Evolutionary conservation across 1,140 invertebrate species (phyloP).

Genomic region (Bombus consobrinus): DNA sequence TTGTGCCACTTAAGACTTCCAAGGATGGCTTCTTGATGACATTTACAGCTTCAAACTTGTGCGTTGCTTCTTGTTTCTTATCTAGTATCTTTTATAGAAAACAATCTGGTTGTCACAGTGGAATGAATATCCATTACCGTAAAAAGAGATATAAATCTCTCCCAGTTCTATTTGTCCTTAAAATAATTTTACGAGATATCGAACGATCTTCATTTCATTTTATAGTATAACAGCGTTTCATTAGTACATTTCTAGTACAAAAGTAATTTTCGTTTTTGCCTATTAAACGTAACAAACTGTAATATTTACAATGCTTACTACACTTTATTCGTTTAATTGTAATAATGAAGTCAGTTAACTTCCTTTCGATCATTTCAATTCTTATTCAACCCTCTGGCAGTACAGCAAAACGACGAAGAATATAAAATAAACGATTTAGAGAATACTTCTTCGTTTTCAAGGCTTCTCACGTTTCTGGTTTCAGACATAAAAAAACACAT

Average conservation of each 20-base stretch:
- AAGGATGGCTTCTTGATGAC: conserved; percentile 42
- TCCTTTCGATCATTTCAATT: neutral
- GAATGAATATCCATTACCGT: neutral
- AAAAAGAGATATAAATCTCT: neutral
- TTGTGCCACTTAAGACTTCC: conserved; percentile 75
- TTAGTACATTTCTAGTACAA: neutral
- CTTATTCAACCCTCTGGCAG: neutral
- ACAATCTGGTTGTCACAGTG: neutral
- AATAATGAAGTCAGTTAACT: neutral
- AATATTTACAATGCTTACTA: neutral
- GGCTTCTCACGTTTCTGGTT: neutral
- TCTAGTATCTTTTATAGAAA: conserved; percentile 16
- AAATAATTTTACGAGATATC: neutral
- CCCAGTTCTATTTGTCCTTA: neutral
- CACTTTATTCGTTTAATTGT: neutral
- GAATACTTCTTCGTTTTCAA: neutral
- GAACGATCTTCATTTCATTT: neutral
- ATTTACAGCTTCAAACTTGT: conserved; percentile 47
- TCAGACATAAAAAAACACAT: neutral
- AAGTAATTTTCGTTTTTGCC: neutral
- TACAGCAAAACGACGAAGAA: neutral
- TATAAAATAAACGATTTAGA: neutral
- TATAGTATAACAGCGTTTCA: neutral
- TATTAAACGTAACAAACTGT: neutral
- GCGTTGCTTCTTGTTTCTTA: neutral